Evolutionary conservation across 2,113 vertebrate species (phyloP), one percentile per base, ranked within the genome.

Genomic region (Pluvialis apricaria): DNA sequence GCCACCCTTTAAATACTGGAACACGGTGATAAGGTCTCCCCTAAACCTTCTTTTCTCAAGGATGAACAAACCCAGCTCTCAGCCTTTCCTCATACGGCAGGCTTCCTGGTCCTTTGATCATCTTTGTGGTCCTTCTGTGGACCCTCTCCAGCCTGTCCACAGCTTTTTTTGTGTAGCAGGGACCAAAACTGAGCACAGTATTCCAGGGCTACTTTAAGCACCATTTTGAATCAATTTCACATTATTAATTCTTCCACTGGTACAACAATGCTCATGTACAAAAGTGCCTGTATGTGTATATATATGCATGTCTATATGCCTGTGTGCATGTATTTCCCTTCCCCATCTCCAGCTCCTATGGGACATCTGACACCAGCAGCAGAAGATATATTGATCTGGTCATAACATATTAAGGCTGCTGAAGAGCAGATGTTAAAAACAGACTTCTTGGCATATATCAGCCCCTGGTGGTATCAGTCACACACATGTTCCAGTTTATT

Each of bases 401-500:
- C 68, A 93, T 91, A 97, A 86, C 57, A 75, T 96, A 96, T 97
- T 97, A 98, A 98, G 91, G 91, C 88, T 94, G 54, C 66, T 92
- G 93, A 92, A 75, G 97, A 97, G 71, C 88, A 97, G 97, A 97
- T 97, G 97, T 97, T 97, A 89, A 86, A 96, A 79, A 55, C 94
- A 95, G 93, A 93, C 58, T 95, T 91, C 88, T 92, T 96, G 95
- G 96, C 88, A 66, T 80, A 7, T 90, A 95, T 94, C 92, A 92
- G 80, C 88, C 94, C 81, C 94, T 9, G 5, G 81, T 2, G 14
- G 73, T 95, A 94, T 89, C 90, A 69, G 83, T 86, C 18, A 2
- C 90, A 94, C 96, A 97, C 93, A 61, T 97, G 96, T 91, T 92
- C 82, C 71, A 52, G 40, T 91, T 91, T 95, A 96, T 96, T 97